phyloP scores from a whole-genome alignment of 2,888 invertebrate genomes.

The Busseola fusca region DNA sequence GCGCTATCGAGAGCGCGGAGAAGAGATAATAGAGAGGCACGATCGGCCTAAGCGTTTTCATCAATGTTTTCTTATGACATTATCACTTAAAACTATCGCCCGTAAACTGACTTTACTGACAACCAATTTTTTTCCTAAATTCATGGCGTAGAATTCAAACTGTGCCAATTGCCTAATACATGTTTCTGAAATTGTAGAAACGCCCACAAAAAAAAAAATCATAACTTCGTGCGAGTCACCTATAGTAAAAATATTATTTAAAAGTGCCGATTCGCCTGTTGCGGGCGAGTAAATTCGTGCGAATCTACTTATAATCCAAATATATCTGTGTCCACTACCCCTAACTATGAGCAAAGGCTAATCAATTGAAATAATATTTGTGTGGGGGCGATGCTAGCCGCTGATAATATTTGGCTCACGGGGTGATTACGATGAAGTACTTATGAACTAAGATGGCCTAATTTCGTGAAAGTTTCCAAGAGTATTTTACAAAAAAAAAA shows the following conservation, averaged over 20 bases:
- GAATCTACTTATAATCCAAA: not conserved
- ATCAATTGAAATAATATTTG: slow-evolving; percentile 79
- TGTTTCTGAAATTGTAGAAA: too few relatives aligned
- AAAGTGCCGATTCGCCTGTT: not conserved
- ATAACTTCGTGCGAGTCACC: not conserved
- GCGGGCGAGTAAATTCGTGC: not conserved
- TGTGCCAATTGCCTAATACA: too few relatives aligned
- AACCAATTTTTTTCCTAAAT: too few relatives aligned
- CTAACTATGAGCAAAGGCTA: slow-evolving; percentile 58
- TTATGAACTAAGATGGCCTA: slow-evolving; percentile 15
- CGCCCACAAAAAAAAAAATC: too few relatives aligned
- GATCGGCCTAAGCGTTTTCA: too few relatives aligned
- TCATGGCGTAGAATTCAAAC: too few relatives aligned
- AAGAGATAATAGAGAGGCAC: too few relatives aligned
- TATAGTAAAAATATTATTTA: too few relatives aligned
- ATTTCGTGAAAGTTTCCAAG: not conserved
- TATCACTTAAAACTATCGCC: too few relatives aligned
- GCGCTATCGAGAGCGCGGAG: too few relatives aligned
- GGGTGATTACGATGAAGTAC: slow-evolving; percentile 20
- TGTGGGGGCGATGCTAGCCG: slow-evolving; percentile 47
- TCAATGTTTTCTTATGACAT: too few relatives aligned
- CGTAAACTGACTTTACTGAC: too few relatives aligned
- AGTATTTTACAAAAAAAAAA: not conserved
- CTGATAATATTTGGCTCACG: slow-evolving; percentile 45
- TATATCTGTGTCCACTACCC: slow-evolving; percentile 48